These are phyloP conservation scores for Enteromius trimaculatus DNA, from an alignment of 2,797 vertebrate species.

Conservation along the genomic window DNA sequence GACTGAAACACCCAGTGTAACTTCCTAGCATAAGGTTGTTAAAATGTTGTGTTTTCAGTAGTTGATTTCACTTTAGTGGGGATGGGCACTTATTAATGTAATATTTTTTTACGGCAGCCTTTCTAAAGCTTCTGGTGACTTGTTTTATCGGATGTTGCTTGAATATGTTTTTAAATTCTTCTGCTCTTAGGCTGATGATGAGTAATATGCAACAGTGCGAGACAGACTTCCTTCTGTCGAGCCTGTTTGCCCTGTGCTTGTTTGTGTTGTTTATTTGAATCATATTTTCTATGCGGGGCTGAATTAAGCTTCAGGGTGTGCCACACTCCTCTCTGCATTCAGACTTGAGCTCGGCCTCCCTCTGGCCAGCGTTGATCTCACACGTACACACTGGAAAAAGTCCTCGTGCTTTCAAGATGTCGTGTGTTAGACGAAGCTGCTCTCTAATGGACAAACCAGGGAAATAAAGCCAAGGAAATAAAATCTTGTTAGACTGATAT, in stretches of 20 bases:
- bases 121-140: neutral
- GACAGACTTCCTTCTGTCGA: neutral
- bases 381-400: neutral
- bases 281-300: conserved; percentile 12
- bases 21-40: neutral
- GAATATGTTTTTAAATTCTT: neutral
- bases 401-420: neutral
- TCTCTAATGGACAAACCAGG: conserved; percentile 33
- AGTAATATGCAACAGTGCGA: neutral
- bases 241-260: neutral
- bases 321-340: conserved; percentile 23
- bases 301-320: conserved; percentile 4
- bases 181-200: neutral
- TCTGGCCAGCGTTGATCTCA: neutral
- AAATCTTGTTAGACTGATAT: too few species aligned
- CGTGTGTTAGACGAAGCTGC: conserved; percentile 15
- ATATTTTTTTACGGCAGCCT: neutral
- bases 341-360: neutral
- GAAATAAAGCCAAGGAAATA: too few species aligned
- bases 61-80: too few species aligned
- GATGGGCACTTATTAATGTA: neutral
- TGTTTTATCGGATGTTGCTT: neutral
- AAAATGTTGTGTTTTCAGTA: too few species aligned
- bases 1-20: neutral
- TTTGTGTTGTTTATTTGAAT: conserved; percentile 22